phyloP scores from a whole-genome alignment of 2,888 invertebrate species.

The Seira sanloemensis region DNA sequence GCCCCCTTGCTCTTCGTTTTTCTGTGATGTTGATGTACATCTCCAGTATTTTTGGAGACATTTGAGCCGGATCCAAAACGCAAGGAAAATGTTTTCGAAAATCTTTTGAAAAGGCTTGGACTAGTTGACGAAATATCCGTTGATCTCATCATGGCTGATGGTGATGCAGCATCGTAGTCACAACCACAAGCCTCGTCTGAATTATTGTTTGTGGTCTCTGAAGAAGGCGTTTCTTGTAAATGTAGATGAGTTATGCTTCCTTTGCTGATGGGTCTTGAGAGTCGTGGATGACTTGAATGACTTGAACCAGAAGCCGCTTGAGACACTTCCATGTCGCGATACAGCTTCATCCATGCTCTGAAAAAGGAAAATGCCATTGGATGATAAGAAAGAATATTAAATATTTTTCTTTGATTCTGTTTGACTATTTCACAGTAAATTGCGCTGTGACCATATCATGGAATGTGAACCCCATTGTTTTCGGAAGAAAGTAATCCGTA shows the following conservation, averaged over 20 bases:
- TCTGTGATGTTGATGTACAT: slow-evolving; percentile 17
- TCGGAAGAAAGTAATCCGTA: neutral
- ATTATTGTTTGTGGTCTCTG: slow-evolving; percentile 38
- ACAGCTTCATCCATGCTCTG: slow-evolving; percentile 72
- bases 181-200: slow-evolving; percentile 32
- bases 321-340: slow-evolving; percentile 71
- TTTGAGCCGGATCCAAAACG: slow-evolving; percentile 69
- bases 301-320: slow-evolving; percentile 53
- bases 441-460: neutral
- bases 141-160: slow-evolving; percentile 49
- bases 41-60: slow-evolving; percentile 55
- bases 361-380: slow-evolving; percentile 20
- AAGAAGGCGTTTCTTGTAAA: slow-evolving; percentile 53
- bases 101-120: slow-evolving; percentile 70
- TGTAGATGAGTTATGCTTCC: slow-evolving; percentile 68
- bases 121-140: slow-evolving; percentile 52
- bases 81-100: slow-evolving; percentile 73
- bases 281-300: slow-evolving; percentile 24
- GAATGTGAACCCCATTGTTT: neutral
- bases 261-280: slow-evolving; percentile 59
- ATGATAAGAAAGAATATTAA: no score
- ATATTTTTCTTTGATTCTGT: no score
- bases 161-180: slow-evolving; percentile 23
- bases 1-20: slow-evolving; percentile 61
- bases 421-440: neutral